Evolutionary conservation across 2,888 invertebrate species (phyloP).

Genomic region (Lasioglossum villosulum): DNA sequence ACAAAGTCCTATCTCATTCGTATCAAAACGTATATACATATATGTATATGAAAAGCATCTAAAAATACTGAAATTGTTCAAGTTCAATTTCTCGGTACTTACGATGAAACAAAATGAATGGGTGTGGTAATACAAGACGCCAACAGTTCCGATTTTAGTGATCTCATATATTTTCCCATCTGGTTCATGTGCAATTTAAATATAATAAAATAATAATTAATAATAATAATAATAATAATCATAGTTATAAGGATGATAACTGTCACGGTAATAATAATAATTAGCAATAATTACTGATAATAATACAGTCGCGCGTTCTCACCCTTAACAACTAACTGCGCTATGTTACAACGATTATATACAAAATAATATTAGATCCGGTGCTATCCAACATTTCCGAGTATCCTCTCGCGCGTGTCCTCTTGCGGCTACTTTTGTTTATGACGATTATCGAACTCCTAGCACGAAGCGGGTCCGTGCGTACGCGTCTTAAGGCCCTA

Average conservation of each 20-base stretch:
- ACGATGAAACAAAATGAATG: neutral
- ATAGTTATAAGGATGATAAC: slow-evolving; percentile 72
- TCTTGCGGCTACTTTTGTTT: slow-evolving; percentile 72
- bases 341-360: slow-evolving; percentile 80
- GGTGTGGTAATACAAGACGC: slow-evolving; percentile 16
- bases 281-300: slow-evolving; percentile 51
- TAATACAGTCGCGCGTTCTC: slow-evolving; percentile 64
- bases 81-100: neutral
- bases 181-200: slow-evolving; percentile 79
- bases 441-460: slow-evolving; percentile 79
- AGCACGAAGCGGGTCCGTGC: slow-evolving; percentile 62
- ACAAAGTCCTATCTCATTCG: neutral
- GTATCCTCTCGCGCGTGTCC: slow-evolving; percentile 20
- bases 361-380: slow-evolving; percentile 76
- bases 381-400: slow-evolving; percentile 44
- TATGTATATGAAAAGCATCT: no score
- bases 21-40: no score
- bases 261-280: slow-evolving; percentile 72
- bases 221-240: slow-evolving; percentile 68
- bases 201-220: slow-evolving; percentile 75
- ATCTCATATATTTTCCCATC: slow-evolving; percentile 78
- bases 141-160: slow-evolving; percentile 64
- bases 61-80: no score
- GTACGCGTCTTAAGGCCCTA: slow-evolving; percentile 49
- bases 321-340: slow-evolving; percentile 58